Evolutionary conservation across 2,888 invertebrate species (phyloP).

Genomic region (Drosophila imparisetae): DNA sequence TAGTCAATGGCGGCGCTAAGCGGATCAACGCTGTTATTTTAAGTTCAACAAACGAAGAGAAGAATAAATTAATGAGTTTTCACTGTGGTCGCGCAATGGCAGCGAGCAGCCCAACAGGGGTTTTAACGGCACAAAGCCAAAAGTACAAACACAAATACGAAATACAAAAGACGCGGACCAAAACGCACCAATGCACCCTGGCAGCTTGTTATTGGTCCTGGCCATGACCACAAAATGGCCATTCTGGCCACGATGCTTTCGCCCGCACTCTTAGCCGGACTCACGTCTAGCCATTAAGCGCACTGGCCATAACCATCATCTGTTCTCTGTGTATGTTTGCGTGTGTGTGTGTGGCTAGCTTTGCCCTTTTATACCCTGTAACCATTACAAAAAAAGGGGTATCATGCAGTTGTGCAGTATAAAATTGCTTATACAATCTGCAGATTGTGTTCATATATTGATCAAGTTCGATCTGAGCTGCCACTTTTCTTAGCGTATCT

Average conservation of each 20-base stretch:
- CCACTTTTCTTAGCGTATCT: too few relatives aligned
- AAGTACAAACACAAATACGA: slow-evolving; percentile 57
- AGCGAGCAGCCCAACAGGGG: slow-evolving; percentile 37
- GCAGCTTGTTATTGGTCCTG: slow-evolving; percentile 42
- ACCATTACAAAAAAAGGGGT: background rate
- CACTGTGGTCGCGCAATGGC: slow-evolving; percentile 65
- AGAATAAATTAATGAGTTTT: slow-evolving; percentile 83
- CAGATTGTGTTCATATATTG: background rate
- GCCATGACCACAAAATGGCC: slow-evolving; percentile 65
- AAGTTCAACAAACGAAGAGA: slow-evolving; percentile 80
- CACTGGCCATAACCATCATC: slow-evolving; percentile 71
- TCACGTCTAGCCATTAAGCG: slow-evolving; percentile 67
- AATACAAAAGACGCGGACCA: slow-evolving; percentile 29
- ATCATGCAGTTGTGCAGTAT: background rate
- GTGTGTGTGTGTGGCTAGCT: slow-evolving; percentile 12
- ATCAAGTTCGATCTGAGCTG: too few relatives aligned
- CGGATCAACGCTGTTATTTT: slow-evolving; percentile 80
- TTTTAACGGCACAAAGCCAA: slow-evolving; percentile 73
- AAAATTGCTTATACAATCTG: background rate
- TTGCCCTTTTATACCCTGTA: slow-evolving; percentile 14
- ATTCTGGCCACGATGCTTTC: slow-evolving; percentile 29
- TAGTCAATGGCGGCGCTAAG: slow-evolving; percentile 75
- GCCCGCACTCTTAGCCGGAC: slow-evolving; percentile 14
- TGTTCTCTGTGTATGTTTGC: slow-evolving; percentile 36
- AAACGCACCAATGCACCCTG: slow-evolving; percentile 51